Evolutionary conservation across 2,113 vertebrate genomes (phyloP).

Genomic region (Reinhardtius hippoglossoides): DNA sequence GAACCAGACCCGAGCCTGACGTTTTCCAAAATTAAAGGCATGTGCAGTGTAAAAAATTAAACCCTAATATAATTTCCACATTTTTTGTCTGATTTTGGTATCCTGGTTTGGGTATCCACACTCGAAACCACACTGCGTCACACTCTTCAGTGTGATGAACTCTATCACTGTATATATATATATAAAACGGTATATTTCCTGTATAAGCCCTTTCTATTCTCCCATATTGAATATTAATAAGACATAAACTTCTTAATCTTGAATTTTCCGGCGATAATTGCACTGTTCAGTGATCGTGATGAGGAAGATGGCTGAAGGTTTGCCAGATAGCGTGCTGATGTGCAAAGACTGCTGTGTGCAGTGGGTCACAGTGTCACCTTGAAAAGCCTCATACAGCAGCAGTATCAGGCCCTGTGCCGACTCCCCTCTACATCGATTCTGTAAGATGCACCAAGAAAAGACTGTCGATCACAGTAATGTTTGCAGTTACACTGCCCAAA

Average conservation of each 20-base stretch:
- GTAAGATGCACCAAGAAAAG: constrained; percentile 36
- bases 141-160: too few relatives aligned
- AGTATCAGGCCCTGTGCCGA: background rate
- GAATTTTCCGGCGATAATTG: constrained; percentile 3
- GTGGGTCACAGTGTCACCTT: constrained; percentile 66
- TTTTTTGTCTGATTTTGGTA: too few relatives aligned
- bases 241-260: background rate
- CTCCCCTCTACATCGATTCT: constrained; percentile 52
- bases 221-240: too few relatives aligned
- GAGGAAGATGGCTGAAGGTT: constrained; percentile 31
- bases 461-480: constrained; percentile 35
- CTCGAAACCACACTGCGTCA: too few relatives aligned
- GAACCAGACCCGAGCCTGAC: too few relatives aligned
- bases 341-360: constrained; percentile 65
- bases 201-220: background rate
- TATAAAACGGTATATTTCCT: background rate
- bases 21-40: too few relatives aligned
- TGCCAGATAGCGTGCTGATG: constrained; percentile 28
- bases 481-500: constrained; percentile 21
- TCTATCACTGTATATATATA: too few relatives aligned
- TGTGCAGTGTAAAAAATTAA: too few relatives aligned
- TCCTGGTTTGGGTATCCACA: too few relatives aligned
- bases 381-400: constrained; percentile 39
- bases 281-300: background rate
- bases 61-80: too few relatives aligned